Evolutionary conservation across 2,797 vertebrate genomes (phyloP).

Genomic region (Enoplosus armatus): DNA sequence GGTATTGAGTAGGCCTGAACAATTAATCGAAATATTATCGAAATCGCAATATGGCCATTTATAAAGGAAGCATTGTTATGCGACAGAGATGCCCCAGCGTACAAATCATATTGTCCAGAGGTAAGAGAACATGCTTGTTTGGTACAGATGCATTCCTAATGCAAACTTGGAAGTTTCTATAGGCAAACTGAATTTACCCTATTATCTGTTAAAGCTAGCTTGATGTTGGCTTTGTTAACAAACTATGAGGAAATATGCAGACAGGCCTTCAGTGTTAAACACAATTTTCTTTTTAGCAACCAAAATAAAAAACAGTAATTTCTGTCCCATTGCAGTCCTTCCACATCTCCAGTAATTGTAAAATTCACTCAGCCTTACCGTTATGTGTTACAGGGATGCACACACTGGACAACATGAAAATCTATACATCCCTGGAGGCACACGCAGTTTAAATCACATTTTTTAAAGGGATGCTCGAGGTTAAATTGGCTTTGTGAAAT

Average conservation of each 20-base stretch:
- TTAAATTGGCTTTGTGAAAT: constrained; percentile 5
- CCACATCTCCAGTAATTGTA: background rate
- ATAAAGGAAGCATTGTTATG: too few relatives aligned
- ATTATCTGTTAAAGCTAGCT: background rate
- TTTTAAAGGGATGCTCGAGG: background rate
- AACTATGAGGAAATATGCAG: background rate
- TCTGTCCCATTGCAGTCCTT: background rate
- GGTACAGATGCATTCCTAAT: too few relatives aligned
- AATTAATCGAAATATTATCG: too few relatives aligned
- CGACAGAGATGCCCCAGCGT: too few relatives aligned
- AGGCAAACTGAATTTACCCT: background rate
- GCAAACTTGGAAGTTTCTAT: too few relatives aligned
- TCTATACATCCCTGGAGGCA: constrained; percentile 1
- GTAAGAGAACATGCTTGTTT: too few relatives aligned
- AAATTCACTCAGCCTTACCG: background rate
- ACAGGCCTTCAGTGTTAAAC: background rate
- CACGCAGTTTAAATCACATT: constrained; percentile 10
- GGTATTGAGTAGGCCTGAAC: too few relatives aligned
- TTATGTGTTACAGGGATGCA: background rate
- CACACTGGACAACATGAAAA: background rate
- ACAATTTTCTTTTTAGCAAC: background rate
- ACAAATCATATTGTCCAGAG: too few relatives aligned
- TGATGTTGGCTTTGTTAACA: background rate
- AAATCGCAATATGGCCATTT: too few relatives aligned
- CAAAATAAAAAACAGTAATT: background rate